Evolutionary conservation across 1,140 invertebrate genomes (phyloP), one percentile per base, ranked within the genome.

Genomic region (Fopius arisanus): DNA sequence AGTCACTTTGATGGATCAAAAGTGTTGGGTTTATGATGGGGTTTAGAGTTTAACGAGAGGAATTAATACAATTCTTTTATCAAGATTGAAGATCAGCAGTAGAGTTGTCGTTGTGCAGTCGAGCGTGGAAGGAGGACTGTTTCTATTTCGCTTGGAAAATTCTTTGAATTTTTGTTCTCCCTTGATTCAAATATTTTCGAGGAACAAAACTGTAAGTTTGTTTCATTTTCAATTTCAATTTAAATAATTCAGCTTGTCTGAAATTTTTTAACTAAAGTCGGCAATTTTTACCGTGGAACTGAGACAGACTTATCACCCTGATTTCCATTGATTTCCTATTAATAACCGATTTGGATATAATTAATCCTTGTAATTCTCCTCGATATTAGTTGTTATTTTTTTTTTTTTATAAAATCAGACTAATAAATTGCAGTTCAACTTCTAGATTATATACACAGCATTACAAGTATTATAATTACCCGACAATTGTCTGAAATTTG

Each of bases 41-140:
- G 10, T 59, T 59, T 59, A 26, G 43, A 51, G 43, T 51, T 51
- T 51, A 59, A 12, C 21, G 6, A 21, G 54, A 59, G 14, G 21
- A 59, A 59, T 59, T 59, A 23, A 59, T 59, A 28, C 54, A 19
- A 59, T 3, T 28, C 54, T 59, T n/a, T 59, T 59, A 59, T 59
- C 54, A 59, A 59, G 26, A 9, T 59, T 59, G 19, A 26, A 26
- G 54, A 59, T 59, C 54, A 59, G 54, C 26, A 23, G 3, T 5
- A 5, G 19, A 51, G 23, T 59, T 59, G 19, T 54, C 3, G 9
- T 59, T 59, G 54, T 26, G 19, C 23, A 59, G 23, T 23, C 54
- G 23, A 59, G 21, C 54, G 54, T 68, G 66, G 37, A 68, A 68
- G 66, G 31, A 67, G 28, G 19, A 28, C 23, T 19, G 19, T 41